Evolutionary conservation across 2,888 invertebrate species (phyloP).

Genomic region (Ptychoptera albimana): DNA sequence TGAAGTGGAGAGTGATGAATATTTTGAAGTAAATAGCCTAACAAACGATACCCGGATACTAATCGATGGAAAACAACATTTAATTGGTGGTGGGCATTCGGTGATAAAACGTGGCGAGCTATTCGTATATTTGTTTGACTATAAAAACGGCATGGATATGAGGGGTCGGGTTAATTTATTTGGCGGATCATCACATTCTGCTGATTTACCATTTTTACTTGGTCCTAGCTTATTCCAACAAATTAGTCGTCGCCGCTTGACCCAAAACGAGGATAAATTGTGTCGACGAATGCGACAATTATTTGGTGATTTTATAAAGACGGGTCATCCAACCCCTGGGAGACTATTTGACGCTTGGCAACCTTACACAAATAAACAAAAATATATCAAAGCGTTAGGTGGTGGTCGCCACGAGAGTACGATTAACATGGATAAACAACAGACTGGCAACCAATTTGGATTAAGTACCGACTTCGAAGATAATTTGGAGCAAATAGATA

Average conservation of each 20-base stretch:
- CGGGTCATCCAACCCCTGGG: conserved; percentile 39
- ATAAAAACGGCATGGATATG: conserved; percentile 27
- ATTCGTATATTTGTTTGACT: conserved; percentile 27
- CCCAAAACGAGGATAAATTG: conserved; percentile 39
- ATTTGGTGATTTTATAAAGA: conserved; percentile 37
- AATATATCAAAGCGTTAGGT: conserved; percentile 25
- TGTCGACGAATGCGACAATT: conserved; percentile 34
- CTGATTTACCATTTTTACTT: conserved; percentile 47
- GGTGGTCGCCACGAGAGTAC: conserved; percentile 11
- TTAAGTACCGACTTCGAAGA: conserved; percentile 12
- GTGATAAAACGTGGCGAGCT: conserved; percentile 6
- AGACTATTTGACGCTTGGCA: conserved; percentile 39
- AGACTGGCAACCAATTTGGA: neutral
- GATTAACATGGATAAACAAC: neutral
- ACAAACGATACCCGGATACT: neutral
- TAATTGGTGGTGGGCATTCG: neutral
- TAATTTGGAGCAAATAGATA: conserved; percentile 20
- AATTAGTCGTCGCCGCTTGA: conserved; percentile 44
- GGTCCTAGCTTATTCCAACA: conserved; percentile 51
- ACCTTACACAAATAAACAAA: conserved; percentile 32
- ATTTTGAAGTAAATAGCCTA: neutral
- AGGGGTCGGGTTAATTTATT: conserved; percentile 27
- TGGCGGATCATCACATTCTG: conserved; percentile 45
- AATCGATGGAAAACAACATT: conserved; percentile 2
- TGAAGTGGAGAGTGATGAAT: neutral